A percentile compares a stretch with the other conserved stretches of the same genome.
These are phyloP conservation scores for Melanargia galathea DNA, from an alignment of 2,888 invertebrate genomes.

Conservation along the genomic window DNA sequence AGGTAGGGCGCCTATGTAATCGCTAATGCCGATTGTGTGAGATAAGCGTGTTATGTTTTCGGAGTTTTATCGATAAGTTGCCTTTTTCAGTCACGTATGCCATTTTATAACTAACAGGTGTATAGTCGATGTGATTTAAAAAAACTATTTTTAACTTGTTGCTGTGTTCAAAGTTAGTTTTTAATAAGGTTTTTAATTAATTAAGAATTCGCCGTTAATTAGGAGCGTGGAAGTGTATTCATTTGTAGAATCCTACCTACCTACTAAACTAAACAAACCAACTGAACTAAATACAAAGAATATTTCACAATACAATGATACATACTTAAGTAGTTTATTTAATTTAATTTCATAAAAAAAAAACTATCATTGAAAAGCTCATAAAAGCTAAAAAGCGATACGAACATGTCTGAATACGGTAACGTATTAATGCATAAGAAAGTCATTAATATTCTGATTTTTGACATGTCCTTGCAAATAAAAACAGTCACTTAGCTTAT, in stretches of 20 bases:
- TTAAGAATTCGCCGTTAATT: not conserved
- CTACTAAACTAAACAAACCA: not conserved
- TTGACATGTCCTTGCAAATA: too few species aligned
- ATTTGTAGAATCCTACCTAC: not conserved
- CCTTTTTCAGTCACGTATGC: constrained; percentile 75
- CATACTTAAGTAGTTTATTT: too few species aligned
- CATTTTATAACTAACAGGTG: constrained; percentile 62
- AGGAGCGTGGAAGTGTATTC: not conserved
- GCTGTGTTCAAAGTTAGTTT: constrained; percentile 9
- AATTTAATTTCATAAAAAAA: too few species aligned
- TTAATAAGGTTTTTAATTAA: not conserved
- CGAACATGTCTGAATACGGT: too few species aligned
- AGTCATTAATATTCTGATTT: too few species aligned
- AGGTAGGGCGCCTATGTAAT: constrained; percentile 49
- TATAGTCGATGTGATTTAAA: constrained; percentile 31
- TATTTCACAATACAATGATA: not conserved
- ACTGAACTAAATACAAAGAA: not conserved
- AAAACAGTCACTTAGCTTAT: too few species aligned
- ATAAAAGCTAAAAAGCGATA: too few species aligned
- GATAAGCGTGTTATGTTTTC: constrained; percentile 72
- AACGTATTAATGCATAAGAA: too few species aligned
- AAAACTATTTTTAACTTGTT: constrained; percentile 1
- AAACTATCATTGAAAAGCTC: too few species aligned
- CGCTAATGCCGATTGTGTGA: constrained; percentile 60
- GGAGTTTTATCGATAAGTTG: constrained; percentile 64